These are phyloP conservation scores for Ardeotis arabs DNA, from an alignment of 2,113 vertebrate genomes.

Conservation along the genomic window DNA sequence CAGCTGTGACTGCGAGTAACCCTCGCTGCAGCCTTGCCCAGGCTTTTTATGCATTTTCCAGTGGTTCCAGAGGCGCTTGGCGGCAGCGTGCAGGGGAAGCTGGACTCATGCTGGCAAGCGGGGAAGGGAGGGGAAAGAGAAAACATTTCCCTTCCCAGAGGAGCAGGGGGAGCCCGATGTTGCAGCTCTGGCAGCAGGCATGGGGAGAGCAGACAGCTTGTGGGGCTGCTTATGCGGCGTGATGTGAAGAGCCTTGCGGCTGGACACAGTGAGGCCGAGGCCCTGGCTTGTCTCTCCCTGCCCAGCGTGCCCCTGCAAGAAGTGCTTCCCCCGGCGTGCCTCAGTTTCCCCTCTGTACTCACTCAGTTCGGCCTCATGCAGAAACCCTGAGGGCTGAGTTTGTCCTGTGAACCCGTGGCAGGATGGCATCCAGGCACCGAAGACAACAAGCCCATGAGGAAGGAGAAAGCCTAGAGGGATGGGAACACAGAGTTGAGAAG, in stretches of 20 bases:
- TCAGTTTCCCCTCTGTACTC: not conserved
- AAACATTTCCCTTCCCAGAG: constrained; percentile 36
- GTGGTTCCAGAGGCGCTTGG: constrained; percentile 48
- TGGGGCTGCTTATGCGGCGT: fast-evolving
- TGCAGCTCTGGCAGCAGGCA: fast-evolving
- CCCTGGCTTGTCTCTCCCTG: not conserved
- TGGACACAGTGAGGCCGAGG: not conserved
- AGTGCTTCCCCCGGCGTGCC: not conserved
- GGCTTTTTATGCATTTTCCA: constrained; percentile 60
- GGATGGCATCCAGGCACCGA: not conserved
- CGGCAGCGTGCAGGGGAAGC: not conserved
- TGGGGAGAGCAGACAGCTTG: not conserved
- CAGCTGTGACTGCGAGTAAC: constrained; percentile 56
- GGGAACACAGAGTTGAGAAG: not conserved
- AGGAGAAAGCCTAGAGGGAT: not conserved
- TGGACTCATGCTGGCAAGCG: not conserved
- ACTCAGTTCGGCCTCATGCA: not conserved
- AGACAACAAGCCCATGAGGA: not conserved
- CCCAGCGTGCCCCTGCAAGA: fast-evolving
- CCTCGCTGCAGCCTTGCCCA: constrained; percentile 10
- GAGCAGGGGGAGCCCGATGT: not conserved
- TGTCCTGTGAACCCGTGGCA: fast-evolving
- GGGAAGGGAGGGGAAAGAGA: constrained; percentile 21
- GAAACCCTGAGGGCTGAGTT: not conserved
- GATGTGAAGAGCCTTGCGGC: not conserved